Percentiles rank a stretch among this genome's conserved stretches.
Evolutionary conservation across 2,113 vertebrate genomes (phyloP).

Genomic region (Ifrita kowaldi): DNA sequence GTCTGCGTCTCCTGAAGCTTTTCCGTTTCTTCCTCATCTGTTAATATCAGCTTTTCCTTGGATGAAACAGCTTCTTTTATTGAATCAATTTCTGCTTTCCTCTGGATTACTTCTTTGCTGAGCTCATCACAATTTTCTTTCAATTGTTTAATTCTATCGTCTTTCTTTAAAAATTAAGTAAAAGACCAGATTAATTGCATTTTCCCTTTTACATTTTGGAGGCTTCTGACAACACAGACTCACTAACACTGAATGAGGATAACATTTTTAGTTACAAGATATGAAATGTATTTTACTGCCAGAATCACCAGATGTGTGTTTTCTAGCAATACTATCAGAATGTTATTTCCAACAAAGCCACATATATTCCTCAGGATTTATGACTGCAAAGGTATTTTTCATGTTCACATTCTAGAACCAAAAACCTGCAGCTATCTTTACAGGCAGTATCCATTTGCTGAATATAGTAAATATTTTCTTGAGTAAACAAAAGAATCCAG

Average conservation of each 20-base stretch:
- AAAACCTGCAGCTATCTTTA: neutral
- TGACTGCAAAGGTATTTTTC: neutral
- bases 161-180: constrained; percentile 72
- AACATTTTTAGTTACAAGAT: neutral
- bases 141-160: constrained; percentile 69
- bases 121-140: constrained; percentile 83
- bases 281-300: neutral
- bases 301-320: neutral
- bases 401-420: neutral
- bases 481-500: neutral
- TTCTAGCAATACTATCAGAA: neutral
- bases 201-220: neutral
- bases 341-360: neutral
- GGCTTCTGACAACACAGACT: neutral
- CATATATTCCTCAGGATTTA: neutral
- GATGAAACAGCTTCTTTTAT: constrained; percentile 77
- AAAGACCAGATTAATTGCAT: neutral
- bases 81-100: constrained; percentile 79
- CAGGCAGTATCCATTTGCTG: neutral
- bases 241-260: neutral
- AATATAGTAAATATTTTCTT: neutral
- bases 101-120: constrained; percentile 79
- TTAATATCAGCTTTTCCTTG: constrained; percentile 71
- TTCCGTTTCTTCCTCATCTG: constrained; percentile 76
- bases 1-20: constrained; percentile 72